Conservation (phyloP, 2,113 vertebrate genomes). For the Colius striatus region DNA sequence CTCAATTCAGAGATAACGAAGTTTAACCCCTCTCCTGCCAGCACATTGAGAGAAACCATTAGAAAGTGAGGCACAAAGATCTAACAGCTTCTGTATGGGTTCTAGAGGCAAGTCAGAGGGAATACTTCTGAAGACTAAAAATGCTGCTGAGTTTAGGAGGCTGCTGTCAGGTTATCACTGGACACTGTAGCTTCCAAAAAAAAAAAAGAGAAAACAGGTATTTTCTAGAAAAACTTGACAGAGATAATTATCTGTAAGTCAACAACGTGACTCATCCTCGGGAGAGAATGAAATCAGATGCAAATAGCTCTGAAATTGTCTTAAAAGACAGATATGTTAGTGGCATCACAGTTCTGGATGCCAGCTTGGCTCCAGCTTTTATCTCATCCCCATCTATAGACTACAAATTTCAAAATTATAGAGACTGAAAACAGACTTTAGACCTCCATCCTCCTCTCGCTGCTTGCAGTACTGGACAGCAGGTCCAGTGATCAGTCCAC, state of each 20-base stretch:
- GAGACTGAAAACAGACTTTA: background rate
- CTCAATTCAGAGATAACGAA: background rate
- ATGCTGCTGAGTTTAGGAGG: background rate
- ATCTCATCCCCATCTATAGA: background rate
- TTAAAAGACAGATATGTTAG: background rate
- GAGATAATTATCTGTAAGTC: background rate
- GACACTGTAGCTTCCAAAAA: background rate
- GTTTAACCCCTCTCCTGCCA: slow-evolving; percentile 13
- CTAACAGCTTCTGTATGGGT: background rate
- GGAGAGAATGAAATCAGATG: background rate
- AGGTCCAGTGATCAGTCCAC: background rate
- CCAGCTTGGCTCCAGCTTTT: background rate
- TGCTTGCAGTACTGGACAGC: background rate
- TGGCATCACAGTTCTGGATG: background rate
- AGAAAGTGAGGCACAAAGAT: background rate
- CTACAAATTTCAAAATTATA: background rate
- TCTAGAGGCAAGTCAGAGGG: background rate
- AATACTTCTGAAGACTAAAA: background rate
- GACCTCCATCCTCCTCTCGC: background rate
- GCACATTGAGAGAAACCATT: background rate
- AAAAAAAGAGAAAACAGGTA: background rate
- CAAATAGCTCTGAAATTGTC: background rate
- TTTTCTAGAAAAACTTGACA: background rate
- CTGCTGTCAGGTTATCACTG: background rate
- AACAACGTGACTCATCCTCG: background rate